Evolutionary conservation across 2,888 invertebrate species (phyloP).

Genomic region (Pardosa pseudoannulata): DNA sequence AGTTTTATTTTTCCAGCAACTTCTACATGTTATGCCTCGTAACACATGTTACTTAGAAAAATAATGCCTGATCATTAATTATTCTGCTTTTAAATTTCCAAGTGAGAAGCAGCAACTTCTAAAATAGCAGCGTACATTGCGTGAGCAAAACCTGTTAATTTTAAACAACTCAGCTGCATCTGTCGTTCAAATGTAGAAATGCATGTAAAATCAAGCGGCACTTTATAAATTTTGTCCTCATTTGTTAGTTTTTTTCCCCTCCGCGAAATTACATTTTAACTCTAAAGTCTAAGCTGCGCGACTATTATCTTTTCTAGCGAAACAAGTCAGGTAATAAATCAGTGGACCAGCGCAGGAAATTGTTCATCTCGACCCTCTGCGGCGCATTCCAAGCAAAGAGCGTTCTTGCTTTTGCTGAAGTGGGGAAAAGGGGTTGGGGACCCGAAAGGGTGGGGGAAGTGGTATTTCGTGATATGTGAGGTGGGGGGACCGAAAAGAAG

Average conservation of each 20-base stretch:
- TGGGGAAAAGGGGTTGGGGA: background rate
- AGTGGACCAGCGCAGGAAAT: background rate
- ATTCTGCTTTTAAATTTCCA: no score
- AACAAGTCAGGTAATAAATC: constrained; percentile 2
- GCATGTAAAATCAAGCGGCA: background rate
- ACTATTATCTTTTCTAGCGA: background rate
- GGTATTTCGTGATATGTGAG: constrained; percentile 8
- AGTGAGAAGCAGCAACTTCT: no score
- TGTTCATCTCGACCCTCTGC: background rate
- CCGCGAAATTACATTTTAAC: background rate
- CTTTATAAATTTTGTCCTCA: background rate
- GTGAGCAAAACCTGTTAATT: background rate
- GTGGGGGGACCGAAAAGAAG: constrained; percentile 43
- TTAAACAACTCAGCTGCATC: background rate
- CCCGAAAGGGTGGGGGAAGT: background rate
- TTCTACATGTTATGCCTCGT: no score
- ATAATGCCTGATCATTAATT: no score
- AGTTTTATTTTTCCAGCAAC: no score
- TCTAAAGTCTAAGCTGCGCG: background rate
- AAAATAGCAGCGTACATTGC: no score
- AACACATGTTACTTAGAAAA: no score
- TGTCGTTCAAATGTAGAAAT: background rate
- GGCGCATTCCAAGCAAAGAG: constrained; percentile 19
- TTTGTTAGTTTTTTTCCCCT: background rate
- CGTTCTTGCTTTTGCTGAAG: constrained; percentile 22